phyloP scores from a whole-genome alignment of 2,888 invertebrate genomes.

The Morpho deidamia region DNA sequence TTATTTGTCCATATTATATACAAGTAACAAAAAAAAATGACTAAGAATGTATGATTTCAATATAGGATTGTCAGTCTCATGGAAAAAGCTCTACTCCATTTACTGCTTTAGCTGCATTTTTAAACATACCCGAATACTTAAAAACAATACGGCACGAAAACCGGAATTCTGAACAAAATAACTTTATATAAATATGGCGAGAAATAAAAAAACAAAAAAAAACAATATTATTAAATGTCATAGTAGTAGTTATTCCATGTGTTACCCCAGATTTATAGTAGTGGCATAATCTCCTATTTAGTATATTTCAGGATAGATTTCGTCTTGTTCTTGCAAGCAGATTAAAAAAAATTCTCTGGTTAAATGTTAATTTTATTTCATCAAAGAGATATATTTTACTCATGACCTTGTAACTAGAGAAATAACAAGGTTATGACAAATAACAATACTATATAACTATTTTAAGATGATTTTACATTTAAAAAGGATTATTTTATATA shows the following conservation, averaged over 20 bases:
- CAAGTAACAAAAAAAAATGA: not conserved
- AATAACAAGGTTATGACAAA: no score
- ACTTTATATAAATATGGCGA: conserved; percentile 18
- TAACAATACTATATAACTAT: no score
- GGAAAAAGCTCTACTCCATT: not conserved
- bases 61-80: conserved; percentile 2
- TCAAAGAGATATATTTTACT: no score
- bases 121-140: not conserved
- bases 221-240: conserved; percentile 27
- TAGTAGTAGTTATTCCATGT: not conserved
- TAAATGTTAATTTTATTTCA: no score
- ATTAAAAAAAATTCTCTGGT: no score
- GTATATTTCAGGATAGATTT: no score
- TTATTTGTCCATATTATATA: not conserved
- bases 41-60: not conserved
- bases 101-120: conserved; percentile 1
- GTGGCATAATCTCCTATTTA: not conserved
- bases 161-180: conserved; percentile 28
- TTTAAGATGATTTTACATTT: no score
- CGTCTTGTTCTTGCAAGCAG: no score
- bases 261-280: not conserved
- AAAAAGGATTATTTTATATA: no score
- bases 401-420: no score
- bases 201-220: conserved; percentile 25
- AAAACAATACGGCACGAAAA: conserved; percentile 28